Conservation (phyloP, 1,140 invertebrate genomes). For the Fopius arisanus region DNA sequence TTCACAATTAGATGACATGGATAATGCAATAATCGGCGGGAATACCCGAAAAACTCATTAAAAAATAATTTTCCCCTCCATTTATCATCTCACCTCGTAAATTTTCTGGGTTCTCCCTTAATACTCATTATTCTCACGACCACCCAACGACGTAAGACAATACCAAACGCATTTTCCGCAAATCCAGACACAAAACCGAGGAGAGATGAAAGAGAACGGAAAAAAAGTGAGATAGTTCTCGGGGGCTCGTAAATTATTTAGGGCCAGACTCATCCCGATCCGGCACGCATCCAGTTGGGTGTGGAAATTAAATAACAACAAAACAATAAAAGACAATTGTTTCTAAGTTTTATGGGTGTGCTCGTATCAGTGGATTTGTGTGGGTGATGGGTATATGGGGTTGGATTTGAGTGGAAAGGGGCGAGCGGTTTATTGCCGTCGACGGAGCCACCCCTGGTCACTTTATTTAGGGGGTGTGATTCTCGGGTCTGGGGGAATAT, state of each 20-base stretch:
- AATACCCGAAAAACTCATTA: slow-evolving; percentile 12
- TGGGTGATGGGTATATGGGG: background rate
- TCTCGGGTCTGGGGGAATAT: background rate
- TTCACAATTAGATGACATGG: too few relatives aligned
- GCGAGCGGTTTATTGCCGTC: slow-evolving; percentile 41
- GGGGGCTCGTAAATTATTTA: slow-evolving; percentile 61
- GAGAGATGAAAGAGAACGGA: background rate
- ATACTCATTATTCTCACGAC: background rate
- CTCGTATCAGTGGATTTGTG: slow-evolving; percentile 37
- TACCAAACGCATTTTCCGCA: slow-evolving; percentile 36
- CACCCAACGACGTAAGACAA: background rate
- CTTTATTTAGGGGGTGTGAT: slow-evolving; percentile 60
- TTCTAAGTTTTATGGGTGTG: slow-evolving; percentile 54
- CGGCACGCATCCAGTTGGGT: background rate
- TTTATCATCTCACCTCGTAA: background rate
- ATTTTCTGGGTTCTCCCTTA: background rate
- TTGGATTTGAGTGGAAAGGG: slow-evolving; percentile 19
- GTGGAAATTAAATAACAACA: slow-evolving; percentile 58
- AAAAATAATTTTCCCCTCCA: background rate
- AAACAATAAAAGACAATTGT: slow-evolving; percentile 61
- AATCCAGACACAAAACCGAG: slow-evolving; percentile 31
- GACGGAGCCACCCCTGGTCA: slow-evolving; percentile 47
- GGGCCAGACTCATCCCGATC: slow-evolving; percentile 36
- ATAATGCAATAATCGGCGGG: too few relatives aligned
- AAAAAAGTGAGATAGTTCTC: background rate